Base-by-base conservation (phyloP, 2,113 vertebrate species). In the Apaloderma vittatum region DNA sequence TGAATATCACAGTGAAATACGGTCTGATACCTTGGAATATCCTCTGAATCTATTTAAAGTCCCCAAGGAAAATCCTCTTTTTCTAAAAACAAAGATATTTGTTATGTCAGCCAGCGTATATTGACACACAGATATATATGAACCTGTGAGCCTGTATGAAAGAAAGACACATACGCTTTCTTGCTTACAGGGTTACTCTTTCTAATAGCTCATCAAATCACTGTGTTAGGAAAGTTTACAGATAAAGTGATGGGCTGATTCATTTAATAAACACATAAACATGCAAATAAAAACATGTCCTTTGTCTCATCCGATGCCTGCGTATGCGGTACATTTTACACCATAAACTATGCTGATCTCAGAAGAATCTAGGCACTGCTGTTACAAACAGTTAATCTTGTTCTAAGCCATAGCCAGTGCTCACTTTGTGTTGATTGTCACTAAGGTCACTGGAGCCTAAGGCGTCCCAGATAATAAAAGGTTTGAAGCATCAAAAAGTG, bases 1-100 rank as follows among this genome's bases (percentile, higher is more conserved):
- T 49, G 94, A 97, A 96, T 96, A 96, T 83, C 93, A 92, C 72
- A 88, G 95, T 79, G 94, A 96, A 97, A 96, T 88, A 93, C 75
- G 73, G 58, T 72, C 26, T 12, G 81, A 93, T 91, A 94, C 46
- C 51, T 78, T 34, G 36, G 87, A 94, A 93, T 96, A 95, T 63
- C 62, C 86, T 70, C 76, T 76, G 80, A 97, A 97, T 94, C 93
- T 89, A 91, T 82, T 97, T 97, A 93, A 21, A 80, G 86, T 95
- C 97, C 75, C 96, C 49, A 61, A 90, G 90, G 96, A 96, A 92
- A 92, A 83, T 13, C 61, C 72, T 87, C 76, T 93, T 92, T 82
- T 74, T 49, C 67, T 90, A 83, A 85, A 87, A 88, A 72, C 88
- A 88, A 92, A 88, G 86, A 79, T 90, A 95, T 94, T 85, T 96